Evolutionary conservation across 2,888 invertebrate species (phyloP).

Genomic region (Plebejus melissa): DNA sequence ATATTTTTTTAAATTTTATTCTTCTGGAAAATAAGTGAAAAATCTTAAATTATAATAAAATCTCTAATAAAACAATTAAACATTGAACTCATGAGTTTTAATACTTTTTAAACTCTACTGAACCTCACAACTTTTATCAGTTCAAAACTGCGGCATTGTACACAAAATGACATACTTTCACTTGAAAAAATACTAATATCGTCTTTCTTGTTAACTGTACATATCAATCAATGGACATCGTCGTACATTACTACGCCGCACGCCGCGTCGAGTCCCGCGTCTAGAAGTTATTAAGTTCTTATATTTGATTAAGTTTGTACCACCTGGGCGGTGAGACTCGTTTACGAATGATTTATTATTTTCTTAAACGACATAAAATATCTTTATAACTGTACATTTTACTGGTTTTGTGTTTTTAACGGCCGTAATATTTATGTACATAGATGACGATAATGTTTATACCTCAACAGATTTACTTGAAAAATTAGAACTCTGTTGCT

Average conservation of each 20-base stretch:
- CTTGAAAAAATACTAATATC: not conserved
- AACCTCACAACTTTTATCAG: no score
- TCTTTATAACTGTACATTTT: constrained; percentile 25
- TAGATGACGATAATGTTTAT: constrained; percentile 10
- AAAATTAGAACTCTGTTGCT: not conserved
- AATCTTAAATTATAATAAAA: no score
- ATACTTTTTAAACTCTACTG: no score
- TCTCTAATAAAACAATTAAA: no score
- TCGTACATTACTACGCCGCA: not conserved
- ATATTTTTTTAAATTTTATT: no score
- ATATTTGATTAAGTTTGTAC: constrained; percentile 27
- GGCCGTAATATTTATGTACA: constrained; percentile 18
- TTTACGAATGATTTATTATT: constrained; percentile 20
- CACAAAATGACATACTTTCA: not conserved
- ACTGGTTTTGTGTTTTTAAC: constrained; percentile 24
- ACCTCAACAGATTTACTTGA: not conserved
- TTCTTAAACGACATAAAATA: constrained; percentile 26
- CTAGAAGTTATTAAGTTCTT: constrained; percentile 26
- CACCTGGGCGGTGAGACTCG: constrained; percentile 27
- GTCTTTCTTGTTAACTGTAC: constrained; percentile 1
- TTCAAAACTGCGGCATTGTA: not conserved
- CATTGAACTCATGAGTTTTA: no score
- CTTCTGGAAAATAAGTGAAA: no score
- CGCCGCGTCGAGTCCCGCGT: not conserved
- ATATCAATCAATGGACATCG: not conserved